Evolutionary conservation across 2,113 vertebrate species (phyloP), one percentile per base, ranked within the genome.

Genomic region (Thomomys bottae): DNA sequence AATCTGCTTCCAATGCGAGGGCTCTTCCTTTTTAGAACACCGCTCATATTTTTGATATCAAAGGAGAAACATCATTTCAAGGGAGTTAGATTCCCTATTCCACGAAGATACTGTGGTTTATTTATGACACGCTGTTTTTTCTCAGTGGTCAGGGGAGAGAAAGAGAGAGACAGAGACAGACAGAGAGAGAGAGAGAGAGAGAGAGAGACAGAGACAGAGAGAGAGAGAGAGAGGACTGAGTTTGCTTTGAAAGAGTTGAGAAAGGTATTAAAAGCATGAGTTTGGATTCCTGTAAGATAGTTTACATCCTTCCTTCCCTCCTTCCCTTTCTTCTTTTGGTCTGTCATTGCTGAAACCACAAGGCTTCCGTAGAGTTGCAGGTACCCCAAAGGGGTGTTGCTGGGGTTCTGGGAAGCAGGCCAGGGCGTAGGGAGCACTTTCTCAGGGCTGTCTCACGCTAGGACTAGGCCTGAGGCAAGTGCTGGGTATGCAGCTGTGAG

Each of bases 41-140:
- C 70, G 61, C n/a, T 75, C 75, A 63, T 82, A 78, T 61, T 87
- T 93, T 81, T 93, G 1, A 73, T 73, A 89, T 94, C 87, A 89
- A 91, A 84, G 64, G 49, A 61, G 82, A 91, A 92, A 67, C 36
- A 90, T 78, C 57, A 91, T 95, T 93, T 88, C 34, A 61, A 87
- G 30, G 82, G 40, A 59, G 26, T 75, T 71, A 87, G 73, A 87
- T 67, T 78, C 66, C 20, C 59, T 84, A 8, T 78, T 90, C 28
- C 14, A 57, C 75, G 87, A 91, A 84, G 64, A 30, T 68, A 64
- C 6, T 38, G 36, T 82, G 20, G 42, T 79, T 66, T 92, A 86
- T 84, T 95, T 88, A 70, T 84, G 91, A 79, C 30, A 84, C 81
- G 63, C 0, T 54, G 73, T 78, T 93, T 73, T 63, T 81, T 93